Evolutionary conservation across 2,113 vertebrate species (phyloP).

Genomic region (Dipodomys merriami): DNA sequence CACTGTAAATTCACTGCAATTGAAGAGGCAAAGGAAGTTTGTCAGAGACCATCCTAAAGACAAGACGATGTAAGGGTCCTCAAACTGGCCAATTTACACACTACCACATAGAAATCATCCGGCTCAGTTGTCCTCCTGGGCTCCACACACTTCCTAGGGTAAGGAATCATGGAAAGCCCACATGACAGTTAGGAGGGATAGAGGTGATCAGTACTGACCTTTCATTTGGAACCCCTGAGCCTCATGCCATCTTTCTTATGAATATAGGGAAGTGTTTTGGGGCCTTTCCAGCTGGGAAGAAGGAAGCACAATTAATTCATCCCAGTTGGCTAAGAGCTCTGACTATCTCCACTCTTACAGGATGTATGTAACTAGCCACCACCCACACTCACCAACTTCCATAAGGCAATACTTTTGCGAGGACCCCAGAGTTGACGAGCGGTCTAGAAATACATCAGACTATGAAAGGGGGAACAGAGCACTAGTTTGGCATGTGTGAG

Average conservation of each 20-base stretch:
- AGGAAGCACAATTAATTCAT: constrained; percentile 35
- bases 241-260: constrained; percentile 33
- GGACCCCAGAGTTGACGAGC: neutral
- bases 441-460: neutral
- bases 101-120: neutral
- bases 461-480: neutral
- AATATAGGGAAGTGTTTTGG: neutral
- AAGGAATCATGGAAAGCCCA: neutral
- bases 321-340: neutral
- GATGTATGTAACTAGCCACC: neutral
- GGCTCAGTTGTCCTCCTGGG: neutral
- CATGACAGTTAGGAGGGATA: constrained; percentile 6
- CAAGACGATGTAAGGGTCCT: neutral
- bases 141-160: neutral
- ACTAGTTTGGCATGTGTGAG: neutral
- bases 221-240: constrained; percentile 39
- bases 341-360: constrained; percentile 32
- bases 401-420: neutral
- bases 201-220: constrained; percentile 34
- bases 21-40: neutral
- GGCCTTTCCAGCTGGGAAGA: constrained; percentile 49
- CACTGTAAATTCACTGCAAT: neutral
- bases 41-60: neutral
- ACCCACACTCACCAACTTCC: neutral
- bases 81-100: constrained; percentile 22